Percentiles rank a stretch among this genome's conserved stretches.
phyloP scores from a whole-genome alignment of 2,113 vertebrate species.

The Diglossa brunneiventris region DNA sequence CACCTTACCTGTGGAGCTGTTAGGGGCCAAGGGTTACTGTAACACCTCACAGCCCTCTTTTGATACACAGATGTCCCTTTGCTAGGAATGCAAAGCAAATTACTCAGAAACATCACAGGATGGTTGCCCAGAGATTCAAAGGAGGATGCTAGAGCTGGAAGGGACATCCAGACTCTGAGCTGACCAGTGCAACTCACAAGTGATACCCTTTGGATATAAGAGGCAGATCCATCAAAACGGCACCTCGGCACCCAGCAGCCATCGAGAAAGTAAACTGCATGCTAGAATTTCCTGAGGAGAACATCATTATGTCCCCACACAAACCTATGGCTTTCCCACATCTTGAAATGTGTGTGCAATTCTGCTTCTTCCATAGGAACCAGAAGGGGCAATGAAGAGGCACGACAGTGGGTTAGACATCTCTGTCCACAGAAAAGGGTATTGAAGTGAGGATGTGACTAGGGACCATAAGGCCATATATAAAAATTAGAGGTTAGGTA shows the following conservation, averaged over 20 bases:
- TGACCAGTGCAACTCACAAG: background rate
- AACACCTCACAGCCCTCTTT: background rate
- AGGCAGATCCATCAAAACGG: background rate
- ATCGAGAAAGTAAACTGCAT: background rate
- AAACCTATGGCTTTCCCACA: background rate
- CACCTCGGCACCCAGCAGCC: background rate
- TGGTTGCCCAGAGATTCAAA: background rate
- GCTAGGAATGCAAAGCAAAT: background rate
- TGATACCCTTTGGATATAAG: background rate
- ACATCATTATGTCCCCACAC: background rate
- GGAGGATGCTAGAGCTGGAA: background rate
- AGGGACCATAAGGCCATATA: background rate
- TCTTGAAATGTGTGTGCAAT: background rate
- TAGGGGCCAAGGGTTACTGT: background rate
- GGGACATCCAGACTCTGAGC: background rate
- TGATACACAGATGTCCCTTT: background rate
- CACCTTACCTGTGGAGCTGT: background rate
- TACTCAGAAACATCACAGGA: background rate
- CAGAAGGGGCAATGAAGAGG: background rate
- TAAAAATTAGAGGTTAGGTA: background rate
- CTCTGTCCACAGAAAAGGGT: background rate
- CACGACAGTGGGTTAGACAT: background rate
- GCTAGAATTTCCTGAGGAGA: background rate
- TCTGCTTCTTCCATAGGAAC: background rate
- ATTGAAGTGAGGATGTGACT: background rate